Evolutionary conservation across 2,797 vertebrate genomes (phyloP).

Genomic region (Gymnothorax javanicus): DNA sequence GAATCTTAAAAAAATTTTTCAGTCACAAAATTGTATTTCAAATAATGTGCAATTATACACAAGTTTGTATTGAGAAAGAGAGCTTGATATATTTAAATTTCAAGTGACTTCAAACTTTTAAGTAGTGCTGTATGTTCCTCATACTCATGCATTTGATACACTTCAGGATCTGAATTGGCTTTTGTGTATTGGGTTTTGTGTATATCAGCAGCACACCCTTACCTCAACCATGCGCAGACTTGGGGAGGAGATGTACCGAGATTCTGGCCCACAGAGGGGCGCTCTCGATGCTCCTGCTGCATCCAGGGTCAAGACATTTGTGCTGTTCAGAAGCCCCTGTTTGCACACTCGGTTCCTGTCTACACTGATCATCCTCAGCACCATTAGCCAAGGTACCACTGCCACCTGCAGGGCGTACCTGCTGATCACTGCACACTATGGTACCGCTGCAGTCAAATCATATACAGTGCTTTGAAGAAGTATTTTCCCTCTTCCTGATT

Average conservation of each 20-base stretch:
- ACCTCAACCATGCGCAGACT: slow-evolving; percentile 81
- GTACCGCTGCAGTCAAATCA: no score
- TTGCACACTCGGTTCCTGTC: slow-evolving; percentile 79
- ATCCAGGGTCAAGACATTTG: slow-evolving; percentile 57
- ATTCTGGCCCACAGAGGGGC: slow-evolving; percentile 48
- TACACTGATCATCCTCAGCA: slow-evolving; percentile 82
- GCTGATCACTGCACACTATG: no score
- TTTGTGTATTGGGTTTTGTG: not conserved
- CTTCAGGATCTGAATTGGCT: not conserved
- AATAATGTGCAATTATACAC: no score
- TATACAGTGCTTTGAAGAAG: no score
- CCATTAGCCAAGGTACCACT: slow-evolving; percentile 78
- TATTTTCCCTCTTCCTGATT: no score
- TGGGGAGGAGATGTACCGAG: slow-evolving; percentile 82
- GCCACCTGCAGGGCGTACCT: no score
- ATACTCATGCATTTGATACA: not conserved
- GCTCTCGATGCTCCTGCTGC: slow-evolving; percentile 54
- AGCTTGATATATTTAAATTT: no score
- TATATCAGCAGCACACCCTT: slow-evolving; percentile 67
- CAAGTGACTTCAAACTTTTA: no score
- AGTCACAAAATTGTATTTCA: no score
- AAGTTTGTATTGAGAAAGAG: no score
- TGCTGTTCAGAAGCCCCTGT: slow-evolving; percentile 77
- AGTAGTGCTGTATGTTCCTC: not conserved
- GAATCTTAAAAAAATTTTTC: no score